Conservation (phyloP, 2,113 vertebrate genomes). For the Equus quagga region DNA sequence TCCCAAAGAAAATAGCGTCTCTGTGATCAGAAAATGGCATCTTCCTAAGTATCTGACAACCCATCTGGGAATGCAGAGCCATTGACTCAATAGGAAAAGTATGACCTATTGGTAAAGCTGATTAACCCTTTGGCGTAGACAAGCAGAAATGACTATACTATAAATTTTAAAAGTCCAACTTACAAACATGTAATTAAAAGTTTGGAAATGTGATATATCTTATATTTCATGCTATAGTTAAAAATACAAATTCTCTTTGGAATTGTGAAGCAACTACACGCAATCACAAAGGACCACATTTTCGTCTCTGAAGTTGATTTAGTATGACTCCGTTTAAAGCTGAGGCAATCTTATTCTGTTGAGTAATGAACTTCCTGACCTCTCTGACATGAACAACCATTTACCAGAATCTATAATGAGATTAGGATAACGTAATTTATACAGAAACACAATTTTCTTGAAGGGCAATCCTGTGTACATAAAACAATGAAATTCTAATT, state of each 20-base stretch:
- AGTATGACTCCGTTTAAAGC: background rate
- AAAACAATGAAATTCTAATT: background rate
- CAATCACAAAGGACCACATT: background rate
- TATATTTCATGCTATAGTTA: background rate
- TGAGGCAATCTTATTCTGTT: background rate
- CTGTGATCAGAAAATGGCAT: background rate
- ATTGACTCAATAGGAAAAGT: background rate
- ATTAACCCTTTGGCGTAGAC: background rate
- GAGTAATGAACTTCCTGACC: background rate
- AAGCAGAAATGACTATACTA: background rate
- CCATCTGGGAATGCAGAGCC: accelerated
- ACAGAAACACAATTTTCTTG: background rate
- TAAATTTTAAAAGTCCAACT: background rate
- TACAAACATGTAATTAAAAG: background rate
- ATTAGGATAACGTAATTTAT: background rate
- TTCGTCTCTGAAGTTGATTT: background rate
- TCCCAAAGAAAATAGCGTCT: background rate
- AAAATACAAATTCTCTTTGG: background rate
- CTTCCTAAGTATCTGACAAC: background rate
- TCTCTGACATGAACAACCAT: background rate
- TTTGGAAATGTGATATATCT: background rate
- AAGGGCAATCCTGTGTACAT: background rate
- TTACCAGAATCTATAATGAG: background rate
- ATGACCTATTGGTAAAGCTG: background rate
- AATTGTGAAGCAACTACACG: background rate